These are phyloP conservation scores for Dromiciops gliroides DNA, from an alignment of 2,113 vertebrate species.

Conservation along the genomic window DNA sequence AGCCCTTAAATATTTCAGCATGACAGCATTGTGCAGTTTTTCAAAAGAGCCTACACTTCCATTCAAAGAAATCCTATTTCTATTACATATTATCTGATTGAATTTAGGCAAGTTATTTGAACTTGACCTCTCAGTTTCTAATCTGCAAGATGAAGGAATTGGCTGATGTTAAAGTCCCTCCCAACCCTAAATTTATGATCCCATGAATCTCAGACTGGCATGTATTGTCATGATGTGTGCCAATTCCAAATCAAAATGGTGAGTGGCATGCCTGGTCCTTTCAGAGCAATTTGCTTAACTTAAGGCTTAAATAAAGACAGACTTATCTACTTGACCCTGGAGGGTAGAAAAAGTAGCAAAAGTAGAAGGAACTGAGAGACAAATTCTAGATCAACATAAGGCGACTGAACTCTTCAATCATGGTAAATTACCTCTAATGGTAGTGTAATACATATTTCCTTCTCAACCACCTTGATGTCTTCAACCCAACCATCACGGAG, in stretches of 20 bases:
- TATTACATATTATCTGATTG: too few species aligned
- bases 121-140: too few species aligned
- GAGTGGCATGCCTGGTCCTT: not conserved
- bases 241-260: not conserved
- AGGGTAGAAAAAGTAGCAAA: not conserved
- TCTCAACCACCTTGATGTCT: too few species aligned
- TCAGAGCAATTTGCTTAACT: not conserved
- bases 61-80: too few species aligned
- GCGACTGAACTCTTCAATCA: not conserved
- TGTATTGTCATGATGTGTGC: not conserved
- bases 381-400: not conserved
- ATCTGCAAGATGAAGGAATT: too few species aligned
- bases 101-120: too few species aligned
- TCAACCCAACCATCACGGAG: too few species aligned
- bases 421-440: not conserved
- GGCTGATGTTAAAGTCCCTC: not conserved
- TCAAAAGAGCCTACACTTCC: too few species aligned
- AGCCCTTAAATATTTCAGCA: slow-evolving; percentile 48
- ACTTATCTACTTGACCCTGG: not conserved
- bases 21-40: too few species aligned
- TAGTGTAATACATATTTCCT: not conserved
- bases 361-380: not conserved
- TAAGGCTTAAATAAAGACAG: not conserved
- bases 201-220: not conserved
- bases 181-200: not conserved